These are phyloP conservation scores for Hypercompe scribonia DNA, from an alignment of 2,888 invertebrate species.

Conservation along the genomic window DNA sequence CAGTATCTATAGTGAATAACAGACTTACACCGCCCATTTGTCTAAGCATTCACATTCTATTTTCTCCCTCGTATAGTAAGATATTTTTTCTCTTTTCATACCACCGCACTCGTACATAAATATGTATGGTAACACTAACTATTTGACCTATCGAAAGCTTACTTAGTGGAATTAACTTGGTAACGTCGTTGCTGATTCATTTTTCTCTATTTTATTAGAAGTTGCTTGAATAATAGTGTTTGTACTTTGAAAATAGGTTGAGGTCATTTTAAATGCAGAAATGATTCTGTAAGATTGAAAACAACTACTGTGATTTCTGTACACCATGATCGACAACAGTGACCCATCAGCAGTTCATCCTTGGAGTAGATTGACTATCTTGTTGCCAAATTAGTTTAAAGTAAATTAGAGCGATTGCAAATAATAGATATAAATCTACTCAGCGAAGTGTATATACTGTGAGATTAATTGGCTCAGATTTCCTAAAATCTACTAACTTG, in stretches of 20 bases:
- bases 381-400: background rate
- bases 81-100: constrained; percentile 7
- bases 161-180: constrained; percentile 33
- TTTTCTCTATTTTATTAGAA: constrained; percentile 17
- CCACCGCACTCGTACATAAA: constrained; percentile 58
- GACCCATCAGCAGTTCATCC: too few relatives aligned
- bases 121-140: constrained; percentile 58
- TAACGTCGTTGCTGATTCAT: constrained; percentile 11
- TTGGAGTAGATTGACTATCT: background rate
- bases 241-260: too few relatives aligned
- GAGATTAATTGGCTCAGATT: background rate
- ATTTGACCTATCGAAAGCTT: constrained; percentile 19
- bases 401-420: too few relatives aligned
- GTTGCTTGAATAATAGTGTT: background rate
- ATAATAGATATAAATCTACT: background rate
- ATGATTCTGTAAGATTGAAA: background rate
- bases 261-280: too few relatives aligned
- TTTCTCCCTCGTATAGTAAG: background rate
- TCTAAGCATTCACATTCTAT: constrained; percentile 11
- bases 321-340: too few relatives aligned
- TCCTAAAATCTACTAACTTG: too few relatives aligned
- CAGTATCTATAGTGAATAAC: background rate
- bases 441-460: background rate
- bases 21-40: background rate
- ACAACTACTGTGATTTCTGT: too few relatives aligned